Evolutionary conservation across 2,888 invertebrate species (phyloP).

Genomic region (Phania funesta): DNA sequence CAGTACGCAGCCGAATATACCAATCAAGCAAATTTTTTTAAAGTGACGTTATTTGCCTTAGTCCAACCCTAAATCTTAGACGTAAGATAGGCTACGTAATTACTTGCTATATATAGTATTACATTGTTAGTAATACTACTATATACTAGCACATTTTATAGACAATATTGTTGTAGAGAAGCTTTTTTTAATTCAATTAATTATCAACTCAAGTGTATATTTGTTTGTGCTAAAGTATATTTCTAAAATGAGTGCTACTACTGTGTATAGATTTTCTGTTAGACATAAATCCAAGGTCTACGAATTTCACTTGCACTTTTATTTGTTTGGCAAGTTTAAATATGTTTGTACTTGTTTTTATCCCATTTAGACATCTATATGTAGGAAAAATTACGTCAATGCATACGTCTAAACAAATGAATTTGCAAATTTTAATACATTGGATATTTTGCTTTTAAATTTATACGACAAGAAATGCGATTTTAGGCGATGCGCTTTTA

Average conservation of each 20-base stretch:
- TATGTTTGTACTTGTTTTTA: slow-evolving; percentile 14
- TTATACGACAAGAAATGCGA: neutral
- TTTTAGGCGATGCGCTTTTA: neutral
- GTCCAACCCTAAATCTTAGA: too few relatives aligned
- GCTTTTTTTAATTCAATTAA: slow-evolving; percentile 56
- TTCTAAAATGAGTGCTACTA: neutral
- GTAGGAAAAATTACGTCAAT: neutral
- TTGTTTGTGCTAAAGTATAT: neutral
- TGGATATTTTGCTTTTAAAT: neutral
- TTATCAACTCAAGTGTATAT: slow-evolving; percentile 11
- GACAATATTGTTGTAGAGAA: too few relatives aligned
- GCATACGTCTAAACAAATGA: neutral
- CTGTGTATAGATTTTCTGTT: slow-evolving; percentile 10
- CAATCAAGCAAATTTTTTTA: too few relatives aligned
- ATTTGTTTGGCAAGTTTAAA: slow-evolving; percentile 23
- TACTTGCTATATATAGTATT: too few relatives aligned
- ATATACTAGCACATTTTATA: too few relatives aligned
- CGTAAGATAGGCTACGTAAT: too few relatives aligned
- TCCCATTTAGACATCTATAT: neutral
- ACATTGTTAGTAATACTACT: too few relatives aligned
- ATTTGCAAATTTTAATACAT: slow-evolving; percentile 11
- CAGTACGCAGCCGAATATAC: too few relatives aligned
- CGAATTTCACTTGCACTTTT: slow-evolving; percentile 45
- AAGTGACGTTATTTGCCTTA: too few relatives aligned
- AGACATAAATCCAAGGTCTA: slow-evolving; percentile 46